These are phyloP conservation scores for Pangasianodon hypophthalmus DNA, from an alignment of 2,113 vertebrate genomes.

Conservation along the genomic window DNA sequence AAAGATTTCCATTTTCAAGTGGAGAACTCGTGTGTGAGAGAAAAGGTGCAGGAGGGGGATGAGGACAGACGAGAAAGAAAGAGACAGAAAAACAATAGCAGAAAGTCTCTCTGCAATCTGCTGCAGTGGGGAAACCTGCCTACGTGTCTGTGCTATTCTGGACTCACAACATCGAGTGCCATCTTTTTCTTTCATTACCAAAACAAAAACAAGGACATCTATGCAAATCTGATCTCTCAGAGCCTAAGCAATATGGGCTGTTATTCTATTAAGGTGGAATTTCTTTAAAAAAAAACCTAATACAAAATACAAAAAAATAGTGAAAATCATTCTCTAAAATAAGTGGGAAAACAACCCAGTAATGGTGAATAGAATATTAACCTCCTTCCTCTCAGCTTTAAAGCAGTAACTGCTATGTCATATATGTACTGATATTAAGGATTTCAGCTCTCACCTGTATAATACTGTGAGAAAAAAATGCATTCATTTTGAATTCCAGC, in stretches of 20 bases:
- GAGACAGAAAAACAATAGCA: slow-evolving; percentile 36
- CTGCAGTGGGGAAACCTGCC: slow-evolving; percentile 53
- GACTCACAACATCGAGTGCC: background rate
- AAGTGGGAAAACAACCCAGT: too few relatives aligned
- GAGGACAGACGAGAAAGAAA: slow-evolving; percentile 14
- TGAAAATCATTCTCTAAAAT: background rate
- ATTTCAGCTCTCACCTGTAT: background rate
- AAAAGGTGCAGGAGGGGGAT: background rate
- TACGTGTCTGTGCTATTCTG: slow-evolving; percentile 42
- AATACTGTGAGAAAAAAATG: background rate
- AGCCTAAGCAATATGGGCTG: slow-evolving; percentile 22
- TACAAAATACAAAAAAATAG: background rate
- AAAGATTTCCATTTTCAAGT: slow-evolving; percentile 65
- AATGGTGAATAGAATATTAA: background rate
- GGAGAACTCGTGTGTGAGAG: background rate
- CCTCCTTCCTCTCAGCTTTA: background rate
- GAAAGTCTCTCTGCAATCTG: slow-evolving; percentile 63
- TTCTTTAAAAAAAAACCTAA: background rate
- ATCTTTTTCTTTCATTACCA: slow-evolving; percentile 26
- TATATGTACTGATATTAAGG: background rate
- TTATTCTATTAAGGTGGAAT: slow-evolving; percentile 4
- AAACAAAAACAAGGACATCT: background rate
- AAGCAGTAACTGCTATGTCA: background rate
- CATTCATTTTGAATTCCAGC: background rate
- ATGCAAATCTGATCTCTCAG: slow-evolving; percentile 12